These are phyloP conservation scores for Bombus picipes DNA, from an alignment of 1,140 invertebrate genomes.

Conservation along the genomic window DNA sequence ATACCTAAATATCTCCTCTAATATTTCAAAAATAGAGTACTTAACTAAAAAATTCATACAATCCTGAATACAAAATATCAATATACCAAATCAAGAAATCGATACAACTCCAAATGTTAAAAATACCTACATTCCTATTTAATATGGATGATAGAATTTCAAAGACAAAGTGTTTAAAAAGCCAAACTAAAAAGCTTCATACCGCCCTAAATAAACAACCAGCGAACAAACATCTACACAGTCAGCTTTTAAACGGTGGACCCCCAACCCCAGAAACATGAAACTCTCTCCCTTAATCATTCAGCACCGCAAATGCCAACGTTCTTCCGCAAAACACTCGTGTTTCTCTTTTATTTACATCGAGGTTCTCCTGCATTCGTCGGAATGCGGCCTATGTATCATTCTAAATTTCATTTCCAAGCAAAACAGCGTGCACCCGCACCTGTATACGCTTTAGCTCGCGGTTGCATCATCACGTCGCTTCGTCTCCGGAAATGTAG, in stretches of 20 bases:
- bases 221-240: not conserved
- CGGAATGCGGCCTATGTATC: slow-evolving; percentile 10
- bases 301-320: not conserved
- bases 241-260: not conserved
- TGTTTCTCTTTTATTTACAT: not conserved
- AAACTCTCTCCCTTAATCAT: not conserved
- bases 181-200: not conserved
- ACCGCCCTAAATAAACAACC: not conserved
- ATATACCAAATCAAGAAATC: not conserved
- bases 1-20: not conserved
- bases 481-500: slow-evolving; percentile 69
- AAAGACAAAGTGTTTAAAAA: not conserved
- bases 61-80: not conserved
- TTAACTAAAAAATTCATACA: not conserved
- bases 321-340: not conserved
- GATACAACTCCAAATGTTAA: not conserved
- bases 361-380: not conserved
- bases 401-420: slow-evolving; percentile 26
- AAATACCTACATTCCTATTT: not conserved
- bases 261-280: too few species aligned
- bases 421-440: slow-evolving; percentile 43
- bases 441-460: slow-evolving; percentile 62
- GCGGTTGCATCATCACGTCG: slow-evolving; percentile 59
- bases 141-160: not conserved
- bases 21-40: not conserved